Base-by-base conservation (phyloP, 1,140 invertebrate genomes). In the Zaprionus nigranus region DNA sequence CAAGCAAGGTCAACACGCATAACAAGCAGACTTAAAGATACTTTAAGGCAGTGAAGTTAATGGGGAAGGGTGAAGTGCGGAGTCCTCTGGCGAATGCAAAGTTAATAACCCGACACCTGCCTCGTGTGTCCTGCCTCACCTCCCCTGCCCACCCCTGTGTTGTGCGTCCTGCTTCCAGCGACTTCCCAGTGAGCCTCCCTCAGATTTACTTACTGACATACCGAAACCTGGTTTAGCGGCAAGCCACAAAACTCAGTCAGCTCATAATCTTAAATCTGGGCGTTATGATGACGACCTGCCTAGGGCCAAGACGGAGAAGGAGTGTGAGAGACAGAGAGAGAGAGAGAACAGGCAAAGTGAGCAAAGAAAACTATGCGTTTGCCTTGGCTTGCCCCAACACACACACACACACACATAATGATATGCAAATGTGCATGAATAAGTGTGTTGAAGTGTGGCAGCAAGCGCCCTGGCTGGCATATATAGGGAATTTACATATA, bases 201-300 rank as follows among this genome's bases (percentile, higher is more conserved):
- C 70, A 87, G 84, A 87, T 88, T 87, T 84, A 88, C 84, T 78
- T 70, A 81, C 85, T 88, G 79, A 78, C 80, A 78, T 83, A 77
- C 82, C 74, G 46, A 59, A 66, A 60, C 67, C 64, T 56, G 65
- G 30, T 68, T 68, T 36, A 77, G 84, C 54, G 84, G 84, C 75
- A 57, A 78, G 74, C 83, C 83, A 81, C 84, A 88, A 79, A 88
- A 88, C 86, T 83, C 78, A 79, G 70, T 67, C 67, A 90, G 78
- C 81, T 87, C 84, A 84, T 90, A 90, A 90, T 88, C 84, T 84
- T 88, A 84, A 87, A 90, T 90, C 85, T 88, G 73, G 78, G 81
- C 85, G 82, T 78, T 86, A 88, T 88, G 83, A 83, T 71, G 78
- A 34, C 65, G 40, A 59, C 56, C 63, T 24, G 20, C n/a, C 28